Conservation (phyloP, 1,140 invertebrate genomes). For the Palaemon carinicauda region DNA sequence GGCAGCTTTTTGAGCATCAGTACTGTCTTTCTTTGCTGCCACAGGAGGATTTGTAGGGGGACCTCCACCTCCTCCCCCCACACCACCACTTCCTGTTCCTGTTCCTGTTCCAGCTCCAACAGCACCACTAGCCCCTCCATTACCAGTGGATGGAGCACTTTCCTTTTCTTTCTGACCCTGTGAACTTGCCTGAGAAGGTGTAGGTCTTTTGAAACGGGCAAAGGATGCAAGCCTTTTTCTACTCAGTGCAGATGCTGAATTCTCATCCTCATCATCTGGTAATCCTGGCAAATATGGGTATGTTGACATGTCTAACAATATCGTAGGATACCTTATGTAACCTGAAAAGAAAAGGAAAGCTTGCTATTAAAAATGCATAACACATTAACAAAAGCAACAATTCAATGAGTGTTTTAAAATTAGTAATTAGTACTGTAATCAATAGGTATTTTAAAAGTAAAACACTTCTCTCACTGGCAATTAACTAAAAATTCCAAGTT, state of each 20-base stretch:
- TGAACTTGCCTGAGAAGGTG: background rate
- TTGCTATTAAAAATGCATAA: background rate
- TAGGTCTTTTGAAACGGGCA: conserved; percentile 26
- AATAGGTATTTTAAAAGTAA: no score
- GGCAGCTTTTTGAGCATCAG: no score
- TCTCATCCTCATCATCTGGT: conserved; percentile 51
- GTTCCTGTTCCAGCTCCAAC: no score
- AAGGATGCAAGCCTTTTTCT: conserved; percentile 53
- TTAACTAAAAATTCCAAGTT: no score
- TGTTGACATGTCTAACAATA: conserved; percentile 55
- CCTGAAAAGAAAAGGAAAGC: conserved; percentile 24
- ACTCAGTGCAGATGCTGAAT: conserved; percentile 44
- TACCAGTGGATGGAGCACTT: background rate
- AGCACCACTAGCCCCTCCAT: background rate
- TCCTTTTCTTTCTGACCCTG: conserved; percentile 27
- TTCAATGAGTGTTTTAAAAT: no score
- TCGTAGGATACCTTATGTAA: conserved; percentile 52
- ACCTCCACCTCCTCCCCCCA: no score
- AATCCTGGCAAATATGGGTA: conserved; percentile 55
- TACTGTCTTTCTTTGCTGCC: no score
- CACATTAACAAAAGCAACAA: background rate
- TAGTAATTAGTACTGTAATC: no score
- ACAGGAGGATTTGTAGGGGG: no score
- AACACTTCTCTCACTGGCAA: no score
- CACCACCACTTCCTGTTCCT: background rate